Evolutionary conservation across 1,140 invertebrate species (phyloP), one percentile per base, ranked within the genome.

Genomic region (Temnothorax longispinosus): DNA sequence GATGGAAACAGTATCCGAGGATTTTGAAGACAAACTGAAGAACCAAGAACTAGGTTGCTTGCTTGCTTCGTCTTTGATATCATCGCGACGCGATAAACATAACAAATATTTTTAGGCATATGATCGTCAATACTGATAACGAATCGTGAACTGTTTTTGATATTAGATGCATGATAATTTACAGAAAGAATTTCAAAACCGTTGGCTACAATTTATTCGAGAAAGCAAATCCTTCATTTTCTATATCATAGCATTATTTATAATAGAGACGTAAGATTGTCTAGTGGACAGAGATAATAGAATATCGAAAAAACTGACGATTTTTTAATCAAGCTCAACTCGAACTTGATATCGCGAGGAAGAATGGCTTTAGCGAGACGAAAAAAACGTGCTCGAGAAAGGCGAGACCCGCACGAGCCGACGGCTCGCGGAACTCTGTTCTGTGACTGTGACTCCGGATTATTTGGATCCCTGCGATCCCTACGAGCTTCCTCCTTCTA

Each of bases 371-470:
- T 50, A 72, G 0, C 44, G 72, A 21, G 3, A 47, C 44, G 10
- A 72, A 1, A 15, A 15, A 75, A 58, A 18, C 69, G 41, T 44
- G 47, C 18, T 54, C 21, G 62, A 7, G 60, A 84, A 58, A 21
- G 41, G 18, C 67, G 62, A 54, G 90, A 92, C 74, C 91, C 90
- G 93, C 93, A 93, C 92, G 93, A 93, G 93, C 94, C 94, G 94
- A 95, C 94, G 94, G 94, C 94, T 91, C 93, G 91, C 72, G 78
- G 87, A 92, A 90, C 85, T 94, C 94, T 95, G 94, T 91, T 92
- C 92, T 91, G 78, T 89, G 90, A 94, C 91, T 94, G 86, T 91
- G 90, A 93, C 92, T 93, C 47, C 89, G 92, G 93, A 94, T 95
- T 95, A 94, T 94, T 95, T 86, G 91, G 91, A 94, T 94, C 94